A percentile compares a stretch with the other conserved stretches of the same genome.
Evolutionary conservation across 2,888 invertebrate species (phyloP).

Genomic region (Athrips mouffetella): DNA sequence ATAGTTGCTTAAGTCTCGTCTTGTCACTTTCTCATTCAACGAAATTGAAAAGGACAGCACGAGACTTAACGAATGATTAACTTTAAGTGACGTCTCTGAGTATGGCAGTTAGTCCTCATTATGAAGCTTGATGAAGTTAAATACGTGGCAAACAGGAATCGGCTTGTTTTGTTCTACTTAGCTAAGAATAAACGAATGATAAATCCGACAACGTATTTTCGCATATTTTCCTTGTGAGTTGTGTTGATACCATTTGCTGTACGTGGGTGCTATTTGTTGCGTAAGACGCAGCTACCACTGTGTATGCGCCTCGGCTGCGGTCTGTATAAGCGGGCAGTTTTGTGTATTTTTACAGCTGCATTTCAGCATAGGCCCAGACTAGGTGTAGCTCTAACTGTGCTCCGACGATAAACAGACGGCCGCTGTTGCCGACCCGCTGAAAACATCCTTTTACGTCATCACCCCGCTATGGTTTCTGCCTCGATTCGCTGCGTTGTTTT

Average conservation of each 20-base stretch:
- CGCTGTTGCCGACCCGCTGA: slow-evolving; percentile 67
- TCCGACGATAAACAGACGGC: slow-evolving; percentile 75
- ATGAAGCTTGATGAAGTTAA: slow-evolving; percentile 3
- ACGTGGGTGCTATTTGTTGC: slow-evolving; percentile 41
- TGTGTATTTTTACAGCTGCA: slow-evolving; percentile 73
- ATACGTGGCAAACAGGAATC: not conserved
- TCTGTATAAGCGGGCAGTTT: slow-evolving; percentile 57
- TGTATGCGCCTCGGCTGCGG: slow-evolving; percentile 44
- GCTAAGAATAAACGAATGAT: not conserved
- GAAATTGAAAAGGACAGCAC: too few relatives aligned
- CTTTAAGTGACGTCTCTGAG: too few relatives aligned
- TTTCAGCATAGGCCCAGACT: slow-evolving; percentile 42
- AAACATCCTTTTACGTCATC: slow-evolving; percentile 79
- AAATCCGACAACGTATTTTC: slow-evolving; percentile 12
- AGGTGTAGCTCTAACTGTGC: slow-evolving; percentile 65
- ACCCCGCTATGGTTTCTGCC: slow-evolving; percentile 57
- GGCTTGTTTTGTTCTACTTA: not conserved
- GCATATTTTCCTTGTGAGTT: slow-evolving; percentile 30
- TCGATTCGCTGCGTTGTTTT: slow-evolving; percentile 36
- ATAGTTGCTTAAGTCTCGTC: too few relatives aligned
- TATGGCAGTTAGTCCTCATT: not conserved
- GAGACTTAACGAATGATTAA: too few relatives aligned
- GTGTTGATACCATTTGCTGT: slow-evolving; percentile 37
- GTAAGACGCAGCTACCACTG: slow-evolving; percentile 47
- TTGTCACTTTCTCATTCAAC: too few relatives aligned